Evolutionary conservation across 1,140 invertebrate species (phyloP), one percentile per base, ranked within the genome.

Genomic region (Bombus polaris): DNA sequence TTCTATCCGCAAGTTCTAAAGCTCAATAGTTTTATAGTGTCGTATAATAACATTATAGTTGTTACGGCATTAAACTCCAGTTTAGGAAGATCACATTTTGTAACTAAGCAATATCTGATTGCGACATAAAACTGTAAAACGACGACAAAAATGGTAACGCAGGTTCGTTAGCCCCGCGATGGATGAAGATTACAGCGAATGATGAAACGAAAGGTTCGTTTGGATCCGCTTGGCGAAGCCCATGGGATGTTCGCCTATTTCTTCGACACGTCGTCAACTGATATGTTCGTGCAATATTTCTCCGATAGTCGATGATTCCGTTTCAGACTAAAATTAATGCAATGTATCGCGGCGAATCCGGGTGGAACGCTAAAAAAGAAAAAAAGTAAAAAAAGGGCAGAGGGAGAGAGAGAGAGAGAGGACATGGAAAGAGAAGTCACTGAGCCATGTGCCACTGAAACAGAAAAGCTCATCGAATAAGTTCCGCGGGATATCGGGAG

Each of bases 261-360:
- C 77, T 79, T 88, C 80, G 75, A 86, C 65, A 12, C n/a, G 44
- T 65, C 57, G 68, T 78, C 59, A 53, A 68, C 57, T 47, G 73
- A 74, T 53, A 81, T 35, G 68, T 35, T 13, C 35, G 73, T 62
- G 78, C 78, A 88, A 88, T 89, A 62, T 66, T 28, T 73, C 59
- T 66, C 44, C 72, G 18, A 35, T 47, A 76, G 76, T 72, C 79
- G 75, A 62, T 76, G 75, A 85, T 72, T 76, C 80, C 77, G 66
- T 86, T 86, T 53, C 47, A 37, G 18, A 35, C 37, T 53, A 37
- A 86, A 83, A 83, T 86, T 81, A 87, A 84, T 84, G 68, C 42
- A 59, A 65, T 39, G 62, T n/a, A 44, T 65, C 32, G 22, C 44
- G n/a, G 37, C 28, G 59, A 81, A 85, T 39, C 25, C 39, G 42